These are phyloP conservation scores for Epiblema foenella DNA, from an alignment of 2,888 invertebrate genomes.

Conservation along the genomic window DNA sequence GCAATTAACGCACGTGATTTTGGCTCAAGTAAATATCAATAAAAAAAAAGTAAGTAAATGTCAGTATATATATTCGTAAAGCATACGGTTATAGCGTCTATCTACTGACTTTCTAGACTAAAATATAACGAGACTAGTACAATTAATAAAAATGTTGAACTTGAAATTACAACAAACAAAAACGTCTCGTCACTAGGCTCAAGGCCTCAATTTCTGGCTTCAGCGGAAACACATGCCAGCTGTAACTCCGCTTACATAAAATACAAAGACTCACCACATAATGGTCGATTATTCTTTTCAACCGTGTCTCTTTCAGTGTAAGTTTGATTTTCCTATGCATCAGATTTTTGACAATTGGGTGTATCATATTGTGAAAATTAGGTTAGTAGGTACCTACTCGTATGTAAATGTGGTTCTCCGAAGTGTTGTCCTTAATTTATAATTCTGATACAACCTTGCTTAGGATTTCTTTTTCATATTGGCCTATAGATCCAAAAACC, in stretches of 20 bases:
- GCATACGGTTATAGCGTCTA: too few species aligned
- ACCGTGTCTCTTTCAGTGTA: neutral
- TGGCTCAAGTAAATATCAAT: neutral
- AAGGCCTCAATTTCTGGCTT: constrained; percentile 38
- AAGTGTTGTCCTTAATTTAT: neutral
- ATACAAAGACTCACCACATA: constrained; percentile 6
- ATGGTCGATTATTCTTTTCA: neutral
- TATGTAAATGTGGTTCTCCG: neutral
- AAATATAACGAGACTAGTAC: neutral
- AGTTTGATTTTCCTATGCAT: neutral
- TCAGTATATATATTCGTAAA: too few species aligned
- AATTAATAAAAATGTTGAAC: constrained; percentile 28
- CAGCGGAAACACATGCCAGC: constrained; percentile 32
- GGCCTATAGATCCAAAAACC: neutral
- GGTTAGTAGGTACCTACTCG: too few species aligned
- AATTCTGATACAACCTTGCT: neutral
- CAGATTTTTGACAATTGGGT: neutral
- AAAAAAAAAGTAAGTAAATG: too few species aligned
- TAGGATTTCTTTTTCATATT: neutral
- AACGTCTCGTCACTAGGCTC: constrained; percentile 28
- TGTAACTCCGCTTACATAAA: constrained; percentile 24
- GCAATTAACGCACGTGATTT: constrained; percentile 26
- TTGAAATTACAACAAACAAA: constrained; percentile 27
- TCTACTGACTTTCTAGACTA: too few species aligned
- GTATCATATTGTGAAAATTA: neutral